Evolutionary conservation across 1,140 invertebrate species (phyloP), one percentile per base, ranked within the genome.

Genomic region (Macrobrachium rosenbergii): DNA sequence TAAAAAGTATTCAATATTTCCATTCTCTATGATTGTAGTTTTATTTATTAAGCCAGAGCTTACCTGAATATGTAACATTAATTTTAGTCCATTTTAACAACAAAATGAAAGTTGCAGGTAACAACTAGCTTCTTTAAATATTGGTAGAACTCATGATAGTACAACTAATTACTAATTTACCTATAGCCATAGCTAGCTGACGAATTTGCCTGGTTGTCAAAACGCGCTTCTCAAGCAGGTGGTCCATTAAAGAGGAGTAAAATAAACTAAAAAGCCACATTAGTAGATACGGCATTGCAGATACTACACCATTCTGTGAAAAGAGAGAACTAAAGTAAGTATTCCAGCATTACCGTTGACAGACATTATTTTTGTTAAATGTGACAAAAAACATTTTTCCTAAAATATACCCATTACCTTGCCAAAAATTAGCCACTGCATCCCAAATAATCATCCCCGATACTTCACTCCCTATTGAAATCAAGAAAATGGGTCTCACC

Each of bases 211-310:
- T 73, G 5, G 84, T 86, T 37, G 84, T 43, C 23, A 86, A 58
- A 21, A 73, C 60, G 12, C 43, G 75, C 17, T 67, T 69, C 43
- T 86, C 64, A 8, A 86, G 77, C 14, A 80, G 67, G n/a, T 72
- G 84, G 17, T 86, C 84, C 76, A 86, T 79, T n/a, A 59, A 73
- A 19, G 64, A n/a, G 0, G 84, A 86, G 62, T 86, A 86, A 14
- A 45, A 23, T 64, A 86, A 43, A 62, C 77, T 86, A 72, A 89
- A 80, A 12, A 89, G 21, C 89, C 89, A 90, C 60, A 72, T 83
- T 14, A 93, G 90, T 12, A 94, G 82, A 88, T 94, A 94, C 2
- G 94, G 94, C 28, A 94, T 80, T 6, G 94, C 92, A n/a, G 94
- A 92, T 64, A 94, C 89, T 82, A 93, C 91, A 17, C 94, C 93